Base-by-base conservation (phyloP, 1,140 invertebrate genomes). In the Aphelenchoides avenae region DNA sequence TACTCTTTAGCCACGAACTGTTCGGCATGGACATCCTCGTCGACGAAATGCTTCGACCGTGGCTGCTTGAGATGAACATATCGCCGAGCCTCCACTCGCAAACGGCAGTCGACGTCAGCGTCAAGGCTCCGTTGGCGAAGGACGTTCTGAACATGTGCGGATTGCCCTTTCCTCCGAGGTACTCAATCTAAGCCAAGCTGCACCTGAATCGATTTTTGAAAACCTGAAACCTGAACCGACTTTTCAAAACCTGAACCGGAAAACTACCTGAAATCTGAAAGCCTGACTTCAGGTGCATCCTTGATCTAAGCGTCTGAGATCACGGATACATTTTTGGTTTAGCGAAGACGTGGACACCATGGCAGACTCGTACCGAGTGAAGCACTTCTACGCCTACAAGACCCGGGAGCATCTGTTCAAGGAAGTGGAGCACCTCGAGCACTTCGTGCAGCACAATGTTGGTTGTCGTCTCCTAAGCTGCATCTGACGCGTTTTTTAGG, bases 1-100 rank as follows among this genome's bases (percentile, higher is more conserved):
- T 34, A 22, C 22, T 18, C 57, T 63, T 36, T 5, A 62, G 81
- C 70, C 66, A 82, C 88, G 89, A 95, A 79, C 77, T 95, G 20
- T 95, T 90, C 78, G 91, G 91, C n/a, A 93, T 93, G 79, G 91
- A 95, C 79, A 89, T 94, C 59, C 78, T 95, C 15, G 86, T 95
- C 42, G 91, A 95, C 79, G 85, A 87, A 52, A 85, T 86, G 55
- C 78, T 93, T 53, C 91, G 91, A 77, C 90, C 91, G 0, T 95
- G 91, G 91, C 78, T 95, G 15, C 77, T 57, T 20, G 47, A 56
- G 79, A 86, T 90, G 6, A 96, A 95, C 78, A 79, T 95, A 2
- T 92, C 89, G 1, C 91, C 91, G 0, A 92, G 89, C 61, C 80
- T 96, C 63, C 89, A 89, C 46, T 91, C 90, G 77, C 89, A 93